phyloP scores from a whole-genome alignment of 2,888 invertebrate genomes.

The Scotopteryx bipunctaria region DNA sequence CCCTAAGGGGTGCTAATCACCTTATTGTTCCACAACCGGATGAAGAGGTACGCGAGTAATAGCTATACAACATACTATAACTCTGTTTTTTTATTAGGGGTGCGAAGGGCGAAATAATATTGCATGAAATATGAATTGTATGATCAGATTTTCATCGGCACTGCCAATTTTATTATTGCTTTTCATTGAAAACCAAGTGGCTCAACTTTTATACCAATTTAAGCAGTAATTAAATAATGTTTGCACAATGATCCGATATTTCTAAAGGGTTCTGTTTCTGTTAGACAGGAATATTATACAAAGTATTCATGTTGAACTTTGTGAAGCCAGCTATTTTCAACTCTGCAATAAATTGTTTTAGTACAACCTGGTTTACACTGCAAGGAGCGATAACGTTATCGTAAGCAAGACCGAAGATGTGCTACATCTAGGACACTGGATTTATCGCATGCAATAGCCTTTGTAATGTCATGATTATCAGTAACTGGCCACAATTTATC shows the following conservation, averaged over 20 bases:
- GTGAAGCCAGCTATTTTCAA: neutral
- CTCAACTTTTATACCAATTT: neutral
- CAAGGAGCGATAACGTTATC: constrained; percentile 22
- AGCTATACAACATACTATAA: constrained; percentile 27
- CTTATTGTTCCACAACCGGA: constrained; percentile 56
- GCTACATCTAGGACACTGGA: constrained; percentile 22
- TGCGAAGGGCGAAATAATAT: constrained; percentile 26
- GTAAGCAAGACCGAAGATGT: constrained; percentile 19
- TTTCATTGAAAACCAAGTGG: constrained; percentile 17
- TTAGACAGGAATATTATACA: neutral
- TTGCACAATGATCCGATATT: too few species aligned
- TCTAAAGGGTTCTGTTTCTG: too few species aligned
- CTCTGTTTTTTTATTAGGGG: constrained; percentile 22
- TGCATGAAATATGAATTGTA: constrained; percentile 23
- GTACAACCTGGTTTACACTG: constrained; percentile 9
- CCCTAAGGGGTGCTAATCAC: constrained; percentile 64
- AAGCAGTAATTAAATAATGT: neutral
- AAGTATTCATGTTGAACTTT: neutral
- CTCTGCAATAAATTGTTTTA: constrained; percentile 15
- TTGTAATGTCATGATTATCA: constrained; percentile 27
- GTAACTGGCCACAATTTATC: constrained; percentile 26
- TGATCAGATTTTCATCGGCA: constrained; percentile 23
- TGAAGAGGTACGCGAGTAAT: constrained; percentile 50
- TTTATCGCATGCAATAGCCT: constrained; percentile 22
- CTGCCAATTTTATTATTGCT: constrained; percentile 20